Conservation (phyloP, 2,797 vertebrate species). For the Clarias pachynema region DNA sequence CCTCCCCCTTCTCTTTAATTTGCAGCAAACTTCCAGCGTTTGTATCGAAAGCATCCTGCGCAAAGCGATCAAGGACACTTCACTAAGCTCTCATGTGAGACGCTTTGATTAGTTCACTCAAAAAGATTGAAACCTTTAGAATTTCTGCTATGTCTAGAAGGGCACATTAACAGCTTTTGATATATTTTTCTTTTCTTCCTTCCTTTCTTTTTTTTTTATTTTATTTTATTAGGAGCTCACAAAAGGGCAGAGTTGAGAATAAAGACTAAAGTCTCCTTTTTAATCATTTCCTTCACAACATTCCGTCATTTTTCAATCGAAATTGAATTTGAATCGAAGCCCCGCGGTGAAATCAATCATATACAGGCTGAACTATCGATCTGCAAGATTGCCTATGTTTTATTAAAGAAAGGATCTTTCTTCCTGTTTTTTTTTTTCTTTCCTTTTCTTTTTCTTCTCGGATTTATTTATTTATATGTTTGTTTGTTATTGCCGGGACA, state of each 20-base stretch:
- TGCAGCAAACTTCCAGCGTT: constrained; percentile 34
- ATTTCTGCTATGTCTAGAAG: constrained; percentile 30
- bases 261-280: constrained; percentile 28
- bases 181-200: constrained; percentile 22
- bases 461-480: constrained; percentile 10
- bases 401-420: constrained; percentile 40
- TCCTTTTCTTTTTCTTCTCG: not conserved
- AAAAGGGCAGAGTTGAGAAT: constrained; percentile 38
- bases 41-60: constrained; percentile 28
- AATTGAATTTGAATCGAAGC: constrained; percentile 42
- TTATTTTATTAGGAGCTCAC: not conserved
- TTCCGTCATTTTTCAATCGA: constrained; percentile 36
- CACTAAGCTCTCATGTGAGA: constrained; percentile 5
- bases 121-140: constrained; percentile 51
- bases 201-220: not conserved
- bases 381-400: constrained; percentile 42
- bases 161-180: constrained; percentile 39
- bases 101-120: constrained; percentile 45
- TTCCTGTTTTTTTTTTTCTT: not conserved
- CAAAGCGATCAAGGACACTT: constrained; percentile 37
- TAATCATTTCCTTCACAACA: constrained; percentile 44
- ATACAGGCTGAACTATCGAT: constrained; percentile 49
- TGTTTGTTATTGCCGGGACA: not conserved
- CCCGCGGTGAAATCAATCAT: constrained; percentile 22
- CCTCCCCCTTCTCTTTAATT: constrained; percentile 39